phyloP scores from a whole-genome alignment of 64 coral and sea anemone species.

The Catalaphyllia jardinei region DNA sequence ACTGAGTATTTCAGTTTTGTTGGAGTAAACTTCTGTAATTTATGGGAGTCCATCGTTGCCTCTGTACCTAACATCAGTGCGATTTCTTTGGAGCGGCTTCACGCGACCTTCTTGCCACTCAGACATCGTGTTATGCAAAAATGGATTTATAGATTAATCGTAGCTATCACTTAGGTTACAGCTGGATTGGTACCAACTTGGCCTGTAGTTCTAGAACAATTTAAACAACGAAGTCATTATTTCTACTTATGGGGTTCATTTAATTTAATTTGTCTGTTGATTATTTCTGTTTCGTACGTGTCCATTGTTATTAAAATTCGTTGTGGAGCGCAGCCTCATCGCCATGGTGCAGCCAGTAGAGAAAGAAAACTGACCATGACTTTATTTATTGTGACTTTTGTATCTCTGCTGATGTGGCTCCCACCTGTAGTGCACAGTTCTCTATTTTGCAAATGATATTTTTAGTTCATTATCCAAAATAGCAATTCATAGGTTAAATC shows the following conservation, averaged over 20 bases:
- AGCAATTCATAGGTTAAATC: too few relatives aligned
- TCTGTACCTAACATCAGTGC: neutral
- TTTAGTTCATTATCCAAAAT: too few relatives aligned
- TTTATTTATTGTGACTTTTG: neutral
- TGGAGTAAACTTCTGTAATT: neutral
- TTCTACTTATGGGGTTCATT: neutral
- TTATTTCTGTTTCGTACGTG: neutral
- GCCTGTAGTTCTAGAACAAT: neutral
- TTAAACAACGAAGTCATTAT: neutral
- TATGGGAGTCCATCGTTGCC: neutral
- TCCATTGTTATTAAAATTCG: neutral
- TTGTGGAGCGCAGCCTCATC: neutral
- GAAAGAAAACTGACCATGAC: constrained; percentile 15
- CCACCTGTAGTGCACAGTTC: neutral
- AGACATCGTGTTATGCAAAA: neutral
- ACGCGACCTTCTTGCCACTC: neutral
- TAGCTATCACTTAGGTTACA: neutral
- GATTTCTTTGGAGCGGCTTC: neutral
- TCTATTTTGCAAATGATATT: neutral
- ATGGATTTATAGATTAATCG: neutral
- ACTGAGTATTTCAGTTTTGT: neutral
- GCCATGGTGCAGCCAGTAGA: neutral
- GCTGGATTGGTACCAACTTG: neutral
- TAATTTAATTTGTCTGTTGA: neutral
- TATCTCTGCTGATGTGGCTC: neutral